These are phyloP conservation scores for Melitaea athalia DNA, from an alignment of 2,888 invertebrate genomes.

Conservation along the genomic window DNA sequence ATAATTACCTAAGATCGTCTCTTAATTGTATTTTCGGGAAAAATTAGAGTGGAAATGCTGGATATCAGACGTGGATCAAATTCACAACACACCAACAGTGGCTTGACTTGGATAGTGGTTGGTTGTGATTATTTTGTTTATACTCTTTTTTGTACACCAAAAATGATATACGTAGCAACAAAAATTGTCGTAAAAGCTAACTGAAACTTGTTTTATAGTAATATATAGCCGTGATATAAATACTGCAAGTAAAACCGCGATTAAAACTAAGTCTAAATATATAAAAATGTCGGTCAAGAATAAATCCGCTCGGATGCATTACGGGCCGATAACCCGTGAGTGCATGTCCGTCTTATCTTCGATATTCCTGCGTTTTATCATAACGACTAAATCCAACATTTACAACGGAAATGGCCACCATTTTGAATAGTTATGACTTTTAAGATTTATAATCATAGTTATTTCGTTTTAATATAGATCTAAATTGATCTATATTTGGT, in stretches of 20 bases:
- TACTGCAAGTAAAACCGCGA: not conserved
- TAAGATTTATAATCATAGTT: conserved; percentile 3
- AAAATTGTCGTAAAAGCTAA: too few relatives aligned
- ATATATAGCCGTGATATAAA: not conserved
- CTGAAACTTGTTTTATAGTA: too few relatives aligned
- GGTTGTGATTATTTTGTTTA: too few relatives aligned
- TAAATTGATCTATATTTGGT: not conserved
- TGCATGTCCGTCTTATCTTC: conserved; percentile 40
- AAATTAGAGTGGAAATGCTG: too few relatives aligned
- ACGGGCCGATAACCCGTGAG: conserved; percentile 37
- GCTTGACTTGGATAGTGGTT: too few relatives aligned
- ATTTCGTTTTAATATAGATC: not conserved
- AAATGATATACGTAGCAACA: too few relatives aligned
- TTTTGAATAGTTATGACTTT: not conserved
- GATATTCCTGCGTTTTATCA: conserved; percentile 41
- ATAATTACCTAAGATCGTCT: too few relatives aligned
- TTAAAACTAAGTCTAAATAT: not conserved
- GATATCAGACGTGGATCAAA: too few relatives aligned
- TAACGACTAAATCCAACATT: conserved; percentile 23
- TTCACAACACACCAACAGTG: too few relatives aligned
- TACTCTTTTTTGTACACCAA: too few relatives aligned
- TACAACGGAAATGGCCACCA: not conserved
- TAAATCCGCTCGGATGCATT: conserved; percentile 23
- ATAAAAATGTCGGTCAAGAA: conserved; percentile 19
- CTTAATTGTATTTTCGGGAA: too few relatives aligned